phyloP scores from a whole-genome alignment of 2,797 vertebrate species.

The Sciaenops ocellatus region DNA sequence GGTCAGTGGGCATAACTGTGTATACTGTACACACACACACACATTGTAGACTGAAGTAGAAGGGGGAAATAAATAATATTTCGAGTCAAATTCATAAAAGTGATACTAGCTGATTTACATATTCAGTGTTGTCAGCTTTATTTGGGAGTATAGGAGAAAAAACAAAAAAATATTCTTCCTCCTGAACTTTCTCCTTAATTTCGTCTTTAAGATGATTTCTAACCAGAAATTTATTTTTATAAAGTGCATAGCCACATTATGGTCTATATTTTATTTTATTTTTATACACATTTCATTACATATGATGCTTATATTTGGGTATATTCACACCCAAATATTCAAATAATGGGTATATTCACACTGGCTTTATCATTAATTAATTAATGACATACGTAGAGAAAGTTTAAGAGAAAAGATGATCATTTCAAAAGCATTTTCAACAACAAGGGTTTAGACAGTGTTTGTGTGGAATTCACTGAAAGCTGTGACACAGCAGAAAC shows the following conservation, averaged over 20 bases:
- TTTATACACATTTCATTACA: no score
- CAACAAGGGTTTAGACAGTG: not conserved
- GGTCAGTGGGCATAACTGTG: constrained; percentile 20
- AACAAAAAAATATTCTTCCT: not conserved
- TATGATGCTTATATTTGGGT: not conserved
- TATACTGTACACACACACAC: not conserved
- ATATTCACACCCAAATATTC: not conserved
- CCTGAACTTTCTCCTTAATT: not conserved
- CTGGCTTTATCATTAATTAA: not conserved
- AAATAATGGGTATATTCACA: not conserved
- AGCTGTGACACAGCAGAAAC: not conserved
- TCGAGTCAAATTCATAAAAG: not conserved
- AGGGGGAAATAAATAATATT: not conserved
- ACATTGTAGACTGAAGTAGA: not conserved
- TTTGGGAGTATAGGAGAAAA: no score
- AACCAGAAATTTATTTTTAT: not conserved
- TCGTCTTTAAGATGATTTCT: not conserved
- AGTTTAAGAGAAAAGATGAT: not conserved
- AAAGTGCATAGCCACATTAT: not conserved
- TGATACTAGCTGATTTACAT: no score
- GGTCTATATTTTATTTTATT: not conserved
- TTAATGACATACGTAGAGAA: not conserved
- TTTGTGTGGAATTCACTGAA: not conserved
- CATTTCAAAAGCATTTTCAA: no score
- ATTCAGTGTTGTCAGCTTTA: no score